These are phyloP conservation scores for Aelia acuminata DNA, from an alignment of 2,888 invertebrate genomes.

Conservation along the genomic window DNA sequence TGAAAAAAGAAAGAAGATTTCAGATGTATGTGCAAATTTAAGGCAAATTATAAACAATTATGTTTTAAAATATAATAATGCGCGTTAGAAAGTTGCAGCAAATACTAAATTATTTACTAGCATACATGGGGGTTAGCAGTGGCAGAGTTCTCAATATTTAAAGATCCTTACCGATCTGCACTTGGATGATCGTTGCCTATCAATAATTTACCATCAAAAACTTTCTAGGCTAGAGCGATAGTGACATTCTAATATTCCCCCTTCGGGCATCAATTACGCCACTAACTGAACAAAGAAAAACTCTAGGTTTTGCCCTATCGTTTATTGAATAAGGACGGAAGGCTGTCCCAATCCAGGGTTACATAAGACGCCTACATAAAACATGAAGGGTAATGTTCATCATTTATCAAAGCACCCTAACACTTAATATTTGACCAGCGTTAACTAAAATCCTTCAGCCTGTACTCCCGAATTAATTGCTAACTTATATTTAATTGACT, in stretches of 20 bases:
- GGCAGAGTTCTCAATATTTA: neutral
- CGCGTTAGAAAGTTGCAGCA: neutral
- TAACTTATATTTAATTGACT: too few relatives aligned
- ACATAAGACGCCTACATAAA: conserved; percentile 14
- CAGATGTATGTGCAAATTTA: too few relatives aligned
- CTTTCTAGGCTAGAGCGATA: neutral
- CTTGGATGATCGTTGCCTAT: neutral
- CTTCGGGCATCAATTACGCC: neutral
- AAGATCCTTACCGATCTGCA: neutral
- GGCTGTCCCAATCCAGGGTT: neutral
- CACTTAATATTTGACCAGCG: neutral
- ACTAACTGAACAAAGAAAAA: conserved; percentile 21
- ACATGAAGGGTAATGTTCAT: neutral
- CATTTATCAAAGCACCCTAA: neutral
- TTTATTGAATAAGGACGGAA: conserved; percentile 12
- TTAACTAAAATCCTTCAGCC: neutral
- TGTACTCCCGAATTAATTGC: too few relatives aligned
- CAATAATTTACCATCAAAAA: neutral
- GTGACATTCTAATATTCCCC: neutral
- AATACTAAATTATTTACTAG: neutral
- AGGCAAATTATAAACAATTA: too few relatives aligned
- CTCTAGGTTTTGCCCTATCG: neutral
- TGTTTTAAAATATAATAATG: too few relatives aligned
- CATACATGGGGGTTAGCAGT: neutral
- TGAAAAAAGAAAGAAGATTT: too few relatives aligned